Percentiles rank a stretch among this genome's conserved stretches.
phyloP scores from a whole-genome alignment of 2,113 vertebrate species.

The Salvelinus fontinalis region DNA sequence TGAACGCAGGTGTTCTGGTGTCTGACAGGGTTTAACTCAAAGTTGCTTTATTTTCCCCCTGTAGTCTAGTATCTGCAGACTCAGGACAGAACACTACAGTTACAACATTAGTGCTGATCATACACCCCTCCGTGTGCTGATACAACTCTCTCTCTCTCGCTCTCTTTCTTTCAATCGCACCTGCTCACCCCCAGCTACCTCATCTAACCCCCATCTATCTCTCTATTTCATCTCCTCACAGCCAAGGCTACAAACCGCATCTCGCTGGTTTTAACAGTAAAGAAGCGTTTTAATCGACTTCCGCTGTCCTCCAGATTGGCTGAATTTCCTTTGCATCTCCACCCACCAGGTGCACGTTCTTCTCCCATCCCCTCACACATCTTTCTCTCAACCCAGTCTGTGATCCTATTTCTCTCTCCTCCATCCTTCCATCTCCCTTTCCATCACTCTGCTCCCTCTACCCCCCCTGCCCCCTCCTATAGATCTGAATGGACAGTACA shows the following conservation, averaged over 20 bases:
- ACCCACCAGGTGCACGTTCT: not conserved
- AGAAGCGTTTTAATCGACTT: too few relatives aligned
- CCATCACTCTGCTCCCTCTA: not conserved
- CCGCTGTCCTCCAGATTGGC: too few relatives aligned
- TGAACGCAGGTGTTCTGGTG: conserved; percentile 39
- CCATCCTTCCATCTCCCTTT: not conserved
- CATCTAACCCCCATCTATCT: not conserved
- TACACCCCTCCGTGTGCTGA: conserved; percentile 33
- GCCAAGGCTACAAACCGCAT: too few relatives aligned
- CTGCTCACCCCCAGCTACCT: conserved; percentile 25
- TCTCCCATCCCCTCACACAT: not conserved
- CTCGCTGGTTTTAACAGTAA: too few relatives aligned
- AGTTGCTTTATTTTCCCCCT: conserved; percentile 16
- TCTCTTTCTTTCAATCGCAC: conserved; percentile 14
- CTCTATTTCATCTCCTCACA: not conserved
- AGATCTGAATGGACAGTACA: not conserved
- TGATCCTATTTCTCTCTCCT: not conserved
- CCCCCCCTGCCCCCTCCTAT: not conserved
- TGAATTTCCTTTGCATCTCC: not conserved
- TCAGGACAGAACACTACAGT: conserved; percentile 31
- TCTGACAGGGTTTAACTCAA: conserved; percentile 14
- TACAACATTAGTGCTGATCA: conserved; percentile 31
- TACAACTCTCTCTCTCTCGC: not conserved
- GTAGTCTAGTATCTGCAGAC: conserved; percentile 35
- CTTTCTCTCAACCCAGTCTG: too few relatives aligned